Evolutionary conservation across 2,113 vertebrate species (phyloP).

Genomic region (Mormyrus iriodes): DNA sequence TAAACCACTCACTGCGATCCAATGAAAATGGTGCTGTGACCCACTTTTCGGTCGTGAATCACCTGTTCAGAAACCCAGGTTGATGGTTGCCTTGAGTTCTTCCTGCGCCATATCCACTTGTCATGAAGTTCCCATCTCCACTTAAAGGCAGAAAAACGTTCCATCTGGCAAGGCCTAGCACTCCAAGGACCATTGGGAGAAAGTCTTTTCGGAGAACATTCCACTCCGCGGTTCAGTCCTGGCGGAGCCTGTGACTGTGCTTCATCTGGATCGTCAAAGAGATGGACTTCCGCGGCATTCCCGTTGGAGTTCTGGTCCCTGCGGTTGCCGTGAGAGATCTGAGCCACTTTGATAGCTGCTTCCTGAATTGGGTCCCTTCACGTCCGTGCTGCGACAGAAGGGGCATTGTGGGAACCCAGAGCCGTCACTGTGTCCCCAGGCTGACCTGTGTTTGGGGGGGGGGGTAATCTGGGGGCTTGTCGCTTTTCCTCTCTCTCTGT

Average conservation of each 20-base stretch:
- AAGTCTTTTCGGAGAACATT: neutral
- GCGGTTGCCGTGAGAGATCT: neutral
- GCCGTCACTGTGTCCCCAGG: neutral
- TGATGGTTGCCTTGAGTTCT: neutral
- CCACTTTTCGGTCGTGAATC: neutral
- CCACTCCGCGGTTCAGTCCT: neutral
- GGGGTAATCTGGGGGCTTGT: neutral
- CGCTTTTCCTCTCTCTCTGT: neutral
- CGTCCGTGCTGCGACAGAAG: neutral
- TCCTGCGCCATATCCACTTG: neutral
- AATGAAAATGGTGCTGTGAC: neutral
- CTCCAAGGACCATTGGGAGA: neutral
- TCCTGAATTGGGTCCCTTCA: neutral
- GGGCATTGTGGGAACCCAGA: neutral
- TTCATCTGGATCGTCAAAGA: neutral
- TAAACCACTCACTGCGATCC: neutral
- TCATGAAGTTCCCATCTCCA: neutral
- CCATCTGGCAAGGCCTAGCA: neutral
- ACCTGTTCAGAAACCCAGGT: neutral
- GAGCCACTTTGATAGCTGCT: neutral
- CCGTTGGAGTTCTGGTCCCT: neutral
- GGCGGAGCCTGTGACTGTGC: neutral
- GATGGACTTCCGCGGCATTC: neutral
- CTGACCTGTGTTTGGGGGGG: neutral
- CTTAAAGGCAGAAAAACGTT: neutral